These are phyloP conservation scores for Lordiphosa stackelbergi DNA, from an alignment of 1,140 invertebrate species.

Conservation along the genomic window DNA sequence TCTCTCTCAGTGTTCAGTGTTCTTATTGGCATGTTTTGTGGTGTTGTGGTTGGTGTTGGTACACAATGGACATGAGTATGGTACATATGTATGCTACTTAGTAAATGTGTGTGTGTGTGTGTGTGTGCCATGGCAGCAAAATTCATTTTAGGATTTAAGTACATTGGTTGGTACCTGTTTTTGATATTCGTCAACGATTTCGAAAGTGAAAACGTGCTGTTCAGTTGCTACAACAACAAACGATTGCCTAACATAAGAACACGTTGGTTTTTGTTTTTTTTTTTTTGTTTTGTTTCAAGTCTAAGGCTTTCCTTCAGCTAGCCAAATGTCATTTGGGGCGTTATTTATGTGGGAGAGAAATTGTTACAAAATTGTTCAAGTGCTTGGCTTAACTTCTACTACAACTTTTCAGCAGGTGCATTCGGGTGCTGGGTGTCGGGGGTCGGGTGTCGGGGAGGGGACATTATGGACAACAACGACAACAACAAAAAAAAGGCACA, in stretches of 20 bases:
- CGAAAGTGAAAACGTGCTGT: slow-evolving; percentile 6
- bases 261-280: too few species aligned
- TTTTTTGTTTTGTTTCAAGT: too few species aligned
- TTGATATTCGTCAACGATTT: slow-evolving; percentile 2
- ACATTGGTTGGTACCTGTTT: slow-evolving; percentile 1
- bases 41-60: background rate
- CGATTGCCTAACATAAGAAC: too few species aligned
- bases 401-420: too few species aligned
- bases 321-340: slow-evolving; percentile 1
- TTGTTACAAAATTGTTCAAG: background rate
- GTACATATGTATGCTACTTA: background rate
- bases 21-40: too few species aligned
- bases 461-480: slow-evolving; percentile 55
- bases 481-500: slow-evolving; percentile 73
- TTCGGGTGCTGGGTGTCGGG: too few species aligned
- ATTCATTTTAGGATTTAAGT: slow-evolving; percentile 7
- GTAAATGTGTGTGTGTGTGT: background rate
- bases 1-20: too few species aligned
- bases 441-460: too few species aligned
- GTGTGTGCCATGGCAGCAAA: slow-evolving; percentile 11
- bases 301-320: too few species aligned
- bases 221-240: too few species aligned
- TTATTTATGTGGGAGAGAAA: background rate
- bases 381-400: background rate
- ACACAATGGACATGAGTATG: slow-evolving; percentile 1